Evolutionary conservation across 1,140 invertebrate species (phyloP).

Genomic region (Ganaspis sp.): DNA sequence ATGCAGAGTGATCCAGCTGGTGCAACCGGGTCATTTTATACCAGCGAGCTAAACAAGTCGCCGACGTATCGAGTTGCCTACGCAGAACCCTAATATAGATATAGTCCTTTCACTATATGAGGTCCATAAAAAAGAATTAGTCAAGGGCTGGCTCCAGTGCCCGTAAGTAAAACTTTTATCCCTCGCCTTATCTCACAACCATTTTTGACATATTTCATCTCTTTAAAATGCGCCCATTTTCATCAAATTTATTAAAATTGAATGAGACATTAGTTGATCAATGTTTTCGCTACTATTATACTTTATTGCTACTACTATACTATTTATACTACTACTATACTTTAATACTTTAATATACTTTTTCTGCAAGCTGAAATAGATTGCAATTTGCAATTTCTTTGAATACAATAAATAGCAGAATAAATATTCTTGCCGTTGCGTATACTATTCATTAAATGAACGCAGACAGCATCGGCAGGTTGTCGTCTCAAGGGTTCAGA

Average conservation of each 20-base stretch:
- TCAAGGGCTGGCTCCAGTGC: neutral
- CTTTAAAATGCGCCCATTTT: too few species aligned
- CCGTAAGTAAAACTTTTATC: conserved; percentile 4
- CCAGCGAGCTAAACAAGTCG: conserved; percentile 28
- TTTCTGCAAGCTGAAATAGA: too few species aligned
- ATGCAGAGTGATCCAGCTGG: conserved; percentile 29
- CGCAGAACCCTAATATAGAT: conserved; percentile 28
- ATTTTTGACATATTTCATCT: neutral
- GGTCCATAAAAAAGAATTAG: conserved; percentile 10
- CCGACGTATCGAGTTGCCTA: conserved; percentile 18
- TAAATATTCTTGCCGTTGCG: too few species aligned
- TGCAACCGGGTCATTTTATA: conserved; percentile 27
- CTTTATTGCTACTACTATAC: too few species aligned
- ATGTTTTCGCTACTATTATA: too few species aligned
- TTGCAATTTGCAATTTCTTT: too few species aligned
- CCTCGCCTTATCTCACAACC: neutral
- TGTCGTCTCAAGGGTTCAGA: neutral
- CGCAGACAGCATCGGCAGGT: conserved; percentile 7
- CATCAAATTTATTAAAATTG: too few species aligned
- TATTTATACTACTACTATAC: too few species aligned
- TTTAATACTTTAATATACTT: too few species aligned
- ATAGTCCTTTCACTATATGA: conserved; percentile 8
- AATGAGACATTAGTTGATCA: too few species aligned
- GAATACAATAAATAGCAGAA: too few species aligned
- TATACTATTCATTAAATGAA: conserved; percentile 19